These are phyloP conservation scores for Lycia hirtaria DNA, from an alignment of 2,888 invertebrate species.

Conservation along the genomic window DNA sequence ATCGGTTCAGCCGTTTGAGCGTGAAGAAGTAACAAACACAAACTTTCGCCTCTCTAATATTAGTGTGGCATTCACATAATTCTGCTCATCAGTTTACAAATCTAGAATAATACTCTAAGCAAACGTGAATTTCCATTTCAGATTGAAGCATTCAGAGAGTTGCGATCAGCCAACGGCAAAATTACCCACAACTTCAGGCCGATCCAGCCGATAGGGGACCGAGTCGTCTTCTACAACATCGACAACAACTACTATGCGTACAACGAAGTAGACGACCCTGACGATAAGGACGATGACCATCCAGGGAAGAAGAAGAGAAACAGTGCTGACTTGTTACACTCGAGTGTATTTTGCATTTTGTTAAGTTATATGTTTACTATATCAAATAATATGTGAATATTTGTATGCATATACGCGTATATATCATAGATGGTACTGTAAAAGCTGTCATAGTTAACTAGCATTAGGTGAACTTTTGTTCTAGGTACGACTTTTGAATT, in stretches of 20 bases:
- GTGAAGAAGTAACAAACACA: too few species aligned
- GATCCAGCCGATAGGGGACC: constrained; percentile 90
- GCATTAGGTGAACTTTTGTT: background rate
- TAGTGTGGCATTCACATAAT: too few species aligned
- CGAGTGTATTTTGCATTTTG: constrained; percentile 18
- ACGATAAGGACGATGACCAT: constrained; percentile 50
- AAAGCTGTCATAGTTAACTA: background rate
- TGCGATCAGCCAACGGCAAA: constrained; percentile 87
- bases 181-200: constrained; percentile 93
- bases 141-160: constrained; percentile 90
- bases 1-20: too few species aligned
- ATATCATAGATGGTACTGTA: background rate
- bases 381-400: constrained; percentile 2
- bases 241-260: constrained; percentile 76
- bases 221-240: constrained; percentile 87
- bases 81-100: too few species aligned
- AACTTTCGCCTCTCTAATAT: too few species aligned
- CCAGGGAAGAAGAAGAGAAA: constrained; percentile 55
- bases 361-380: constrained; percentile 6
- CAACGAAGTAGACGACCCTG: constrained; percentile 72
- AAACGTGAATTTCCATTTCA: constrained; percentile 64
- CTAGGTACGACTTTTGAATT: too few species aligned
- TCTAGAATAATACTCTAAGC: too few species aligned
- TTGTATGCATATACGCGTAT: background rate
- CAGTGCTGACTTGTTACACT: constrained; percentile 26